A percentile compares a stretch with the other conserved stretches of the same genome.
Evolutionary conservation across 2,113 vertebrate genomes (phyloP).

Genomic region (Athene noctua): DNA sequence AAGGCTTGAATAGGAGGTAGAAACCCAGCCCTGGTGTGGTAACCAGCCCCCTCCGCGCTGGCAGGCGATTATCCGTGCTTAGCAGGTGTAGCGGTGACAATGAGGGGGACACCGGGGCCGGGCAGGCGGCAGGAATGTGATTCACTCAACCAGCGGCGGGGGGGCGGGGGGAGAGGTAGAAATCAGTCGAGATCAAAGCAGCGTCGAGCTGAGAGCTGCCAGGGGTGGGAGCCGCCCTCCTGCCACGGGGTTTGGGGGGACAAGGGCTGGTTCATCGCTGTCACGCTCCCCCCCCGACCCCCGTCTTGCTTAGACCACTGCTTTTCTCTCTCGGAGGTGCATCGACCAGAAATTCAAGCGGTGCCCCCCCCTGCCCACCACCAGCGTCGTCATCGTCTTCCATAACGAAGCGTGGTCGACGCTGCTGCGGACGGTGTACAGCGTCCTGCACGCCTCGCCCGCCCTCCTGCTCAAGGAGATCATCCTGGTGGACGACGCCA

Average conservation of each 20-base stretch:
- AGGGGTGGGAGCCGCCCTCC: neutral
- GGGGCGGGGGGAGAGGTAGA: neutral
- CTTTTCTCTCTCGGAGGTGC: constrained; percentile 70
- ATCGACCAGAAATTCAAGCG: constrained; percentile 87
- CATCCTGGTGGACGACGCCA: constrained; percentile 93
- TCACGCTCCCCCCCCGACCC: neutral
- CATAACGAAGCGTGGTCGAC: constrained; percentile 94
- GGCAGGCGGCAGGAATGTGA: neutral
- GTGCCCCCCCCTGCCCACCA: constrained; percentile 87
- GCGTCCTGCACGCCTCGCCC: constrained; percentile 87
- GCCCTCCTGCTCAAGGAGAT: constrained; percentile 87
- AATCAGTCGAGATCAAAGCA: constrained; percentile 44
- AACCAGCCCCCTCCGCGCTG: neutral
- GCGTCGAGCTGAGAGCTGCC: neutral
- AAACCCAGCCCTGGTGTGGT: neutral
- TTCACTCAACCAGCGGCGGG: neutral
- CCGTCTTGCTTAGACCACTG: accelerated
- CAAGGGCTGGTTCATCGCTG: neutral
- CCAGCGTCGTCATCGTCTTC: constrained; percentile 91
- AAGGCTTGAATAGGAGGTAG: neutral
- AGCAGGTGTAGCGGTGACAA: constrained; percentile 66
- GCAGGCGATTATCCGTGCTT: constrained; percentile 59
- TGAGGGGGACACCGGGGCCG: neutral
- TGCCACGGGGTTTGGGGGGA: neutral
- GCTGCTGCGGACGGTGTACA: constrained; percentile 89